Conservation (phyloP, 2,797 vertebrate species). For the Acanthurus lineatus region DNA sequence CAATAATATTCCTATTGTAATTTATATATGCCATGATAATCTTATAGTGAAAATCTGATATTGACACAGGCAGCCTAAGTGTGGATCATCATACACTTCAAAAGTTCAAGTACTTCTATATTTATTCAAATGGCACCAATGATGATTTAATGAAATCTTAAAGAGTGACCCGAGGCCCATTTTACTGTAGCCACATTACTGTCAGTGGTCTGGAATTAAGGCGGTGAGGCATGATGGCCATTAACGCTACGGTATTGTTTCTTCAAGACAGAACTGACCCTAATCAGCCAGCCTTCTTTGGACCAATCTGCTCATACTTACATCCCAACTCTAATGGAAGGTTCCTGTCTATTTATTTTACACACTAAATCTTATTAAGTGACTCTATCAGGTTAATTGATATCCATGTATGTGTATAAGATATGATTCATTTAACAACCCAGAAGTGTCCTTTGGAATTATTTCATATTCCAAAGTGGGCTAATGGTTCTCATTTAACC, state of each 20-base stretch:
- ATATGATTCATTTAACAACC: conserved; percentile 63
- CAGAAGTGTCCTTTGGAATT: conserved; percentile 66
- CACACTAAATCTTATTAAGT: conserved; percentile 43
- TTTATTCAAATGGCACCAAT: conserved; percentile 6
- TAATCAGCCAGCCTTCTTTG: conserved; percentile 44
- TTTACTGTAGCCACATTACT: conserved; percentile 1
- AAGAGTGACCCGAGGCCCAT: conserved; percentile 8
- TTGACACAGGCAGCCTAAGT: too few species aligned
- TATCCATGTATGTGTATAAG: conserved; percentile 46
- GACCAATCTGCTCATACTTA: conserved; percentile 50
- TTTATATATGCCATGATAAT: too few species aligned
- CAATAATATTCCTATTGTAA: too few species aligned
- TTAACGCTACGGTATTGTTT: conserved; percentile 28
- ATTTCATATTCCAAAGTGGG: conserved; percentile 27
- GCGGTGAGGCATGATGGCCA: conserved; percentile 27
- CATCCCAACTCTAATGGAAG: conserved; percentile 37
- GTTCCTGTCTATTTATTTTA: conserved; percentile 47
- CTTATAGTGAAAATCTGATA: too few species aligned
- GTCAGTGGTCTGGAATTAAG: conserved; percentile 17
- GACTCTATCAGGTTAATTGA: conserved; percentile 65
- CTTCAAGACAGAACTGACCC: conserved; percentile 47
- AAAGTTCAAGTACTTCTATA: conserved; percentile 1
- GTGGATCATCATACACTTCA: background rate
- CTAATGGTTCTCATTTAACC: conserved; percentile 53
- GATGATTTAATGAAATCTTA: background rate